Base-by-base conservation (phyloP, 2,888 invertebrate species). In the Ophion ventricosus region DNA sequence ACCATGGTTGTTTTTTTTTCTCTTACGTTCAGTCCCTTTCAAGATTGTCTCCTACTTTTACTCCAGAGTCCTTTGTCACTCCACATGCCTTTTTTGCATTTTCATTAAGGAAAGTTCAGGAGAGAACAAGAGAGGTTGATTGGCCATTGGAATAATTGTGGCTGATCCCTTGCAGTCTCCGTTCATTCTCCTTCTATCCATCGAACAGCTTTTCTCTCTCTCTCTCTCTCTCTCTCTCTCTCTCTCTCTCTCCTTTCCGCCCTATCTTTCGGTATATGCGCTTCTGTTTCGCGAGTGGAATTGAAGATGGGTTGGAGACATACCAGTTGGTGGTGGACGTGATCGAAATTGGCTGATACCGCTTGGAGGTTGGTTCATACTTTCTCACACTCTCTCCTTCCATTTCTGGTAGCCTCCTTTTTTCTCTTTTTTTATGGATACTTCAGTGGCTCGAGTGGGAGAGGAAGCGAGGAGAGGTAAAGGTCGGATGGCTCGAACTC, bases 101-200 rank as follows among this genome's bases (percentile, higher is more conserved):
- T 84, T 84, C 84, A 84, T 84, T 78, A 84, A 78, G 78, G 74
- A 70, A 78, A 75, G 83, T 87, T 80, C 78, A 83, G 87, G 80
- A 83, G 87, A 85, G 84, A 87, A 89, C 89, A 91, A 90, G 89
- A 80, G 84, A 85, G 85, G 78, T 88, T 91, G 91, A 91, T 91
- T 91, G 90, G 90, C 88, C 88, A 87, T 87, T 85, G 86, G 84
- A 86, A 89, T 91, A 90, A 90, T 90, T 91, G 89, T 87, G 83
- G 80, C 87, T 87, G 77, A 84, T 83, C 82, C 84, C 56, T 82
- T 86, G 80, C 85, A 86, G 86, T 86, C 81, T 82, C 85, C 87
- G 74, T 80, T 85, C 84, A 78, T 29, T n/a, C 43, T 75, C 49
- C 69, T 59, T 72, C 75, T 35, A 25, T 57, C 66, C 10, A 23